phyloP scores from a whole-genome alignment of 2,113 vertebrate genomes.

The Pedetes capensis region DNA sequence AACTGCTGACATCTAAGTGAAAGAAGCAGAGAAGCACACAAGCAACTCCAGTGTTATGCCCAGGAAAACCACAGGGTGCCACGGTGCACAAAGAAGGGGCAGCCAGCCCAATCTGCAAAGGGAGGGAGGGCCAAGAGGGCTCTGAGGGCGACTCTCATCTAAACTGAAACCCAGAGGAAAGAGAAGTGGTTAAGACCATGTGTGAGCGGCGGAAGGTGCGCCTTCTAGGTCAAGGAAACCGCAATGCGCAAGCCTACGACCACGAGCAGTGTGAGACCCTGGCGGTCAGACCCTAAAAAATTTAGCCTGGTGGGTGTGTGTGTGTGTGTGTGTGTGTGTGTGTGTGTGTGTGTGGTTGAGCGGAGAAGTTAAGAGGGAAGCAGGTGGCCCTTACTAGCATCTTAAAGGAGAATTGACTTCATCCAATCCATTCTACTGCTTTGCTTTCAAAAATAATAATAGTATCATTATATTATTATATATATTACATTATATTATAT shows the following conservation, averaged over 20 bases:
- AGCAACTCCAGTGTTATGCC: neutral
- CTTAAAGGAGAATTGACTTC: neutral
- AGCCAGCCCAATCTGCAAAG: neutral
- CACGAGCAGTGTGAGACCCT: neutral
- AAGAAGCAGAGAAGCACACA: neutral
- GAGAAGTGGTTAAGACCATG: neutral
- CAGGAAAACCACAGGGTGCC: neutral
- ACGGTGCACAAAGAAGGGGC: neutral
- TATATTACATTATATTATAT: too few species aligned
- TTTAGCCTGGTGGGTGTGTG: neutral
- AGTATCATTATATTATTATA: too few species aligned
- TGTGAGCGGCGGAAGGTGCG: rapidly evolving
- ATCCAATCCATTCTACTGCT: neutral
- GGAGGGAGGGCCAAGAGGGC: neutral
- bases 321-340: too few species aligned
- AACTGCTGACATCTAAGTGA: neutral
- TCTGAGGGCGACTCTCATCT: neutral
- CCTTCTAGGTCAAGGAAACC: neutral
- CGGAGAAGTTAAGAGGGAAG: too few species aligned
- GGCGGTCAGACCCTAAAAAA: neutral
- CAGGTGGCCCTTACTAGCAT: neutral
- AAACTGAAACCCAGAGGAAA: neutral
- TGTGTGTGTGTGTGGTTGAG: too few species aligned
- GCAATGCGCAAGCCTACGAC: neutral
- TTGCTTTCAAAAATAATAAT: neutral